A percentile compares a stretch with the other conserved stretches of the same genome.
Evolutionary conservation across 2,113 vertebrate genomes (phyloP).

Genomic region (Sclerurus mexicanus): DNA sequence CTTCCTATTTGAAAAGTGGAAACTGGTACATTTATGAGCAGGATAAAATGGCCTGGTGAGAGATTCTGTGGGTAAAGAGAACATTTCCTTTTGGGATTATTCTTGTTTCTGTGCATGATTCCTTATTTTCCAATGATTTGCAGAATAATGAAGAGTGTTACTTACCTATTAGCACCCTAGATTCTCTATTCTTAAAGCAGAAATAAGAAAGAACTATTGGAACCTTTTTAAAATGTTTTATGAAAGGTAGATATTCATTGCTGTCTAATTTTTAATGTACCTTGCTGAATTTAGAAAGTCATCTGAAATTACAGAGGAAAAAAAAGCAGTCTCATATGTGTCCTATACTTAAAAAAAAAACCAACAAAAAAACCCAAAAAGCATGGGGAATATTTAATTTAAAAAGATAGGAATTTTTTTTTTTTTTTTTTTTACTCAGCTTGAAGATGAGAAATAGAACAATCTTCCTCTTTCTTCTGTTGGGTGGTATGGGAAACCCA

Average conservation of each 20-base stretch:
- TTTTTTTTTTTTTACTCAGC: background rate
- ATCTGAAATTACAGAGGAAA: background rate
- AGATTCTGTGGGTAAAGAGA: background rate
- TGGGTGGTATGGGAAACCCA: background rate
- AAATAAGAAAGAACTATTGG: background rate
- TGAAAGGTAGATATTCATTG: background rate
- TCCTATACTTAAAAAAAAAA: background rate
- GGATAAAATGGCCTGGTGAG: background rate
- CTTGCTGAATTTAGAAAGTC: background rate
- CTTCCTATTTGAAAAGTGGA: background rate
- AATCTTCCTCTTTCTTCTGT: background rate
- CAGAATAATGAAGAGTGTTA: background rate
- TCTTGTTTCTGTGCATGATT: background rate
- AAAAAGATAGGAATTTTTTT: background rate
- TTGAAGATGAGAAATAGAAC: background rate
- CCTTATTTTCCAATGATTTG: background rate
- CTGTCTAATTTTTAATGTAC: background rate
- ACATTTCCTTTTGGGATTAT: background rate
- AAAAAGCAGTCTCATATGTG: background rate
- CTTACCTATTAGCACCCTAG: background rate
- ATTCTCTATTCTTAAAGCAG: background rate
- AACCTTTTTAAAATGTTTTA: background rate
- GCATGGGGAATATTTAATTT: background rate
- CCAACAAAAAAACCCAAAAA: too few species aligned
- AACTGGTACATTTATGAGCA: background rate